Evolutionary conservation across 2,888 invertebrate species (phyloP).

Genomic region (Lypha dubia): DNA sequence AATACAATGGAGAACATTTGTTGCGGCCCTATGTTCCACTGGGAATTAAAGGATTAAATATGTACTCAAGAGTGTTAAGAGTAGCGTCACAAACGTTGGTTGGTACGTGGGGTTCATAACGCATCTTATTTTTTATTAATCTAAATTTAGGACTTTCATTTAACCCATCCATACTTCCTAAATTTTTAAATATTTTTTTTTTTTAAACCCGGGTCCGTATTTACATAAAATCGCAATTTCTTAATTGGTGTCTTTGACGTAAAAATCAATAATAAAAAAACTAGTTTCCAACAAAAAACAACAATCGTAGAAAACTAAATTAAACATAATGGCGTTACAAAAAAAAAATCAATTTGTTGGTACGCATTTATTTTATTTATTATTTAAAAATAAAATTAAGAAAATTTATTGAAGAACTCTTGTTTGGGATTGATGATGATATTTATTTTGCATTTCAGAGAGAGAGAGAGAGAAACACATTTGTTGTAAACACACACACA

Average conservation of each 20-base stretch:
- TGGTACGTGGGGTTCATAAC: no score
- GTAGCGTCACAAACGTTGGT: no score
- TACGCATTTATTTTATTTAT: slow-evolving; percentile 1
- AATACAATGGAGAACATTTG: no score
- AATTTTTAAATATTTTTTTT: no score
- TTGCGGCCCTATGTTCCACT: no score
- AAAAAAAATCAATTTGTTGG: neutral
- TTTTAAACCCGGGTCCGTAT: no score
- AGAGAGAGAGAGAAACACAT: neutral
- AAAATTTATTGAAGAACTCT: neutral
- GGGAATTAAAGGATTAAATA: no score
- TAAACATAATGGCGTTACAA: neutral
- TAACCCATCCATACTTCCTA: no score
- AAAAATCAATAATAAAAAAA: neutral
- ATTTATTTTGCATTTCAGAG: neutral
- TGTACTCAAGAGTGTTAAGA: no score
- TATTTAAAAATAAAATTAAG: neutral
- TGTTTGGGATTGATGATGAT: neutral
- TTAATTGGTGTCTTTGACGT: neutral
- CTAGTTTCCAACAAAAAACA: neutral
- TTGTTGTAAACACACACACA: neutral
- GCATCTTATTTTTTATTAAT: no score
- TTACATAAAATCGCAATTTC: no score
- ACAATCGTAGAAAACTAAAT: neutral
- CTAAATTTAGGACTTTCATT: no score